These are phyloP conservation scores for Crossaster papposus DNA, from an alignment of 53 echinoderm and acorn worm genomes.

Conservation along the genomic window DNA sequence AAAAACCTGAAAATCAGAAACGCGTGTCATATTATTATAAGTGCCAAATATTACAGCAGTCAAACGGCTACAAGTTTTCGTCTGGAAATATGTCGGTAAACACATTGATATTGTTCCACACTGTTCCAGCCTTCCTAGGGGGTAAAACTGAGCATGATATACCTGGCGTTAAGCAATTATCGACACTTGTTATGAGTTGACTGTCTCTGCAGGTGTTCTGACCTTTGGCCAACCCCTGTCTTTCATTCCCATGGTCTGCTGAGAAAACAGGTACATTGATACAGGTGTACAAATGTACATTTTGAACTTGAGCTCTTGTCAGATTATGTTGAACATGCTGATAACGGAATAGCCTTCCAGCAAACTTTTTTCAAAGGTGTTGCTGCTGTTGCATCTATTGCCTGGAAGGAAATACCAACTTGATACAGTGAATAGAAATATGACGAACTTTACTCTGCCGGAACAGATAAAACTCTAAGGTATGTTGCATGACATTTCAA, in stretches of 20 bases:
- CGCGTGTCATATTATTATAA: too few species aligned
- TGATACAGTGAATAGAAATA: neutral
- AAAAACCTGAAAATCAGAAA: too few species aligned
- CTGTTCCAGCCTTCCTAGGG: neutral
- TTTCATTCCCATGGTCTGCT: neutral
- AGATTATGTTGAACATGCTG: conserved; percentile 20
- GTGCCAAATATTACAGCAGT: too few species aligned
- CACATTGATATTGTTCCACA: neutral
- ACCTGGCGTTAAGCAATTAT: conserved; percentile 3
- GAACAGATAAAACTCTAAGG: too few species aligned
- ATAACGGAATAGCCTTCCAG: neutral
- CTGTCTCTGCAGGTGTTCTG: neutral
- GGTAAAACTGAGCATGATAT: neutral
- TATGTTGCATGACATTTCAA: too few species aligned
- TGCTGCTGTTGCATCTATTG: neutral
- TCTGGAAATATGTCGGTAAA: neutral
- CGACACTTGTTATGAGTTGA: neutral
- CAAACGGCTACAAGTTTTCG: neutral
- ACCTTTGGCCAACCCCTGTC: neutral
- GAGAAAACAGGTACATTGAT: neutral
- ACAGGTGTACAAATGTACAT: neutral
- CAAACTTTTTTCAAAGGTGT: neutral
- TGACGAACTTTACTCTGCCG: too few species aligned
- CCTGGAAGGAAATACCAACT: neutral
- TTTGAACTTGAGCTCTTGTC: conserved; percentile 16